phyloP scores from a whole-genome alignment of 2,888 invertebrate genomes.

The Athalia cordata region DNA sequence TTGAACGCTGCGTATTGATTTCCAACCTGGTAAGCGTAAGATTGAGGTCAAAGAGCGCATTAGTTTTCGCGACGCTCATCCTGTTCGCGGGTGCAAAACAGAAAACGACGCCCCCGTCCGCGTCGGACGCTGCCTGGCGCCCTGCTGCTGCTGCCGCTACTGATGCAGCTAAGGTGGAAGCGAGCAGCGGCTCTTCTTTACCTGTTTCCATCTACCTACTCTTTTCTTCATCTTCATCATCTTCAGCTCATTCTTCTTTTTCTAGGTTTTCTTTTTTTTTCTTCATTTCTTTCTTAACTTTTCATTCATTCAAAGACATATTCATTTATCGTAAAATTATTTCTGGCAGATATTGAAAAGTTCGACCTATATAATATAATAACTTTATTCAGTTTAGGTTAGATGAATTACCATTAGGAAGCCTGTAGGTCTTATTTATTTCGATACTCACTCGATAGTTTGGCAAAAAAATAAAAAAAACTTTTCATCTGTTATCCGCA shows the following conservation, averaged over 20 bases:
- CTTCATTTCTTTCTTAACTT: neutral
- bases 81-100: slow-evolving; percentile 43
- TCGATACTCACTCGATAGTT: too few relatives aligned
- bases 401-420: too few relatives aligned
- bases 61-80: slow-evolving; percentile 44
- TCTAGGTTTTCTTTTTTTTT: neutral
- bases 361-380: too few relatives aligned
- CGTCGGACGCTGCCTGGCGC: neutral
- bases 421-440: too few relatives aligned
- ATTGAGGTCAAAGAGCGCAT: slow-evolving; percentile 47
- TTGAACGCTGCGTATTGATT: slow-evolving; percentile 46
- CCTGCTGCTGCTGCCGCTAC: slow-evolving; percentile 6
- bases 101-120: neutral
- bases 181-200: neutral
- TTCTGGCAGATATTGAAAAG: too few relatives aligned
- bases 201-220: neutral
- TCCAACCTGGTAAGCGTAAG: slow-evolving; percentile 47
- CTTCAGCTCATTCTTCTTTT: neutral
- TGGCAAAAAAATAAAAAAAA: too few relatives aligned
- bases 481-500: too few relatives aligned
- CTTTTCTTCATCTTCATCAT: neutral
- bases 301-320: too few relatives aligned
- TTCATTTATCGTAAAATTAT: too few relatives aligned
- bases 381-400: too few relatives aligned
- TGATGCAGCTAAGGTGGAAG: neutral